These are phyloP conservation scores for Oryzaephilus surinamensis DNA, from an alignment of 1,140 invertebrate species.

Conservation along the genomic window DNA sequence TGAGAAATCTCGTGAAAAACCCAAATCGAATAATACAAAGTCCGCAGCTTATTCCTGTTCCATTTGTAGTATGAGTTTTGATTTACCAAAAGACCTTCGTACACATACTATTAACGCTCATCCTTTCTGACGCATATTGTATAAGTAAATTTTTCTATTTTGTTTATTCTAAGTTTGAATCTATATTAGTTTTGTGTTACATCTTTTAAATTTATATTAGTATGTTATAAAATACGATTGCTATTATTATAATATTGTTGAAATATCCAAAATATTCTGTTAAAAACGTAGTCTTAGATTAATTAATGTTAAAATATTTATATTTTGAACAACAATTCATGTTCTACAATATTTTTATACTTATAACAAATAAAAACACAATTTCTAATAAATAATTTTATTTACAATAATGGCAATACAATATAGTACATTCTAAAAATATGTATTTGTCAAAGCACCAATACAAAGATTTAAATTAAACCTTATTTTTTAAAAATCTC, in stretches of 20 bases:
- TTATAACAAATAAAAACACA: not conserved
- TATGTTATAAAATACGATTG: no score
- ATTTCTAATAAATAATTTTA: conserved; percentile 6
- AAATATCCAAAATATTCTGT: not conserved
- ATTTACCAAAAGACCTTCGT: conserved; percentile 28
- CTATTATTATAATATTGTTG: no score
- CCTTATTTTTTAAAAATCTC: no score
- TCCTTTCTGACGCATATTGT: conserved; percentile 26
- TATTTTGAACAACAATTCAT: no score
- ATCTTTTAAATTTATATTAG: no score
- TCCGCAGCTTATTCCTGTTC: conserved; percentile 25
- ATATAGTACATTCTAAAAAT: conserved; percentile 23
- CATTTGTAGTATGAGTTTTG: conserved; percentile 28
- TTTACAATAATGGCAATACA: conserved; percentile 10
- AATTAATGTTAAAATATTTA: no score
- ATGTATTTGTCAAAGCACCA: conserved; percentile 21
- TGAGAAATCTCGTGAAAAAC: not conserved
- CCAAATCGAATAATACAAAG: conserved; percentile 4
- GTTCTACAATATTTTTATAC: no score
- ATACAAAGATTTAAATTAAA: no score
- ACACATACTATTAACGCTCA: conserved; percentile 28
- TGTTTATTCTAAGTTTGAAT: no score
- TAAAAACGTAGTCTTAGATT: not conserved
- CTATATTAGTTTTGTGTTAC: conserved; percentile 1
- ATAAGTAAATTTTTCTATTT: conserved; percentile 1